Percentiles rank a stretch among this genome's conserved stretches.
Evolutionary conservation across 2,888 invertebrate genomes (phyloP).

Genomic region (Ferrisia virgata): DNA sequence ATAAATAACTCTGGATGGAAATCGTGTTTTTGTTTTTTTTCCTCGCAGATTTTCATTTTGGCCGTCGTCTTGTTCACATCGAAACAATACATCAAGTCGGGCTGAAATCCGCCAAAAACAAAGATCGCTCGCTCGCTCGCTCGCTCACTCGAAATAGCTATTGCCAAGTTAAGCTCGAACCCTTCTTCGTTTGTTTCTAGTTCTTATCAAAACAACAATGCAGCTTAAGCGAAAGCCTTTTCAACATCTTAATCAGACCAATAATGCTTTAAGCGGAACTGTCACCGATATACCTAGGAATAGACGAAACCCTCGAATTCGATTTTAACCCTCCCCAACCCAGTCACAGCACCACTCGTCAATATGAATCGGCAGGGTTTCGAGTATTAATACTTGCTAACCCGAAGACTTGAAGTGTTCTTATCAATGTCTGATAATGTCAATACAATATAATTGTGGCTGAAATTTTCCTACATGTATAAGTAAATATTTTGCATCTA

Average conservation of each 20-base stretch:
- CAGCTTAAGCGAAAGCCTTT: background rate
- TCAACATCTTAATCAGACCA: constrained; percentile 6
- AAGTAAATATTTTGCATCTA: too few species aligned
- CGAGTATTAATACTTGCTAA: too few species aligned
- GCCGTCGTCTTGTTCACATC: background rate
- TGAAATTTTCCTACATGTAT: too few species aligned
- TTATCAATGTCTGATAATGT: too few species aligned
- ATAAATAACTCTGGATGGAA: background rate
- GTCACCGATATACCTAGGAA: background rate
- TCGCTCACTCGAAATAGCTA: background rate
- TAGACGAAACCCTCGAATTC: background rate
- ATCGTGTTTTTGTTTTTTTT: background rate
- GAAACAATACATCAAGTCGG: background rate
- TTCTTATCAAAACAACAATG: constrained; percentile 4
- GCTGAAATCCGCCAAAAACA: background rate
- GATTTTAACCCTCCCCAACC: background rate
- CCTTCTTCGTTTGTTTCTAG: background rate
- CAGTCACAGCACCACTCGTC: too few species aligned
- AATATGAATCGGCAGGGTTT: too few species aligned
- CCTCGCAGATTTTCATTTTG: background rate
- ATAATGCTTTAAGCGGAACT: constrained; percentile 4
- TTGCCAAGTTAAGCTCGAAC: background rate
- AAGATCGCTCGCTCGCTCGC: background rate
- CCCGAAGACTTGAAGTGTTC: too few species aligned
- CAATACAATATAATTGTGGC: too few species aligned